Conservation (phyloP, 2,797 vertebrate genomes). For the Natrix natrix region DNA sequence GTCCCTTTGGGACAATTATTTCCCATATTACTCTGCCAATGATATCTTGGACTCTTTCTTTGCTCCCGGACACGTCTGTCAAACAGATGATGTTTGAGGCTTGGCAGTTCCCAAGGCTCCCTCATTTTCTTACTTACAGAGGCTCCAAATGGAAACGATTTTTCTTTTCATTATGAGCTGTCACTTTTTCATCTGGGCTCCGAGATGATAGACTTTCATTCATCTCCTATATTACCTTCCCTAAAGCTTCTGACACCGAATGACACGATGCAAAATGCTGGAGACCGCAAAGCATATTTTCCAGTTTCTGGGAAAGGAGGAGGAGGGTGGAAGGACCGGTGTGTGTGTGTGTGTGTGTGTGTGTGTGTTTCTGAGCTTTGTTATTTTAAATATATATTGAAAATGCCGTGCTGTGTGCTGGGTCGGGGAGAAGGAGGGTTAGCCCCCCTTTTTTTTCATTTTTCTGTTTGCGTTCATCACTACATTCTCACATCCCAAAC, state of each 20-base stretch:
- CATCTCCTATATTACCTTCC: conserved; percentile 82
- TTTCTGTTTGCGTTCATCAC: conserved; percentile 53
- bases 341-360: too few species aligned
- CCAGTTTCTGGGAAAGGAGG: conserved; percentile 68
- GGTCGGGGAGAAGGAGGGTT: conserved; percentile 12
- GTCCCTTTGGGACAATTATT: conserved; percentile 64
- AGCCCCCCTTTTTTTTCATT: neutral
- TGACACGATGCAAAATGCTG: conserved; percentile 80
- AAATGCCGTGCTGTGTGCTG: conserved; percentile 50
- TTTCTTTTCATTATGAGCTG: conserved; percentile 87
- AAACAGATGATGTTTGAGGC: conserved; percentile 79
- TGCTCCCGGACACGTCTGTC: conserved; percentile 78
- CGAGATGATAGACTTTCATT: conserved; percentile 82
- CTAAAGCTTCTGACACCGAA: conserved; percentile 77
- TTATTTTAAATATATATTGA: conserved; percentile 77
- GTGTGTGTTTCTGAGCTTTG: conserved; percentile 50
- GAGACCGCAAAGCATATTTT: conserved; percentile 70
- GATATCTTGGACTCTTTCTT: conserved; percentile 71
- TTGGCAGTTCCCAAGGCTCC: conserved; percentile 78
- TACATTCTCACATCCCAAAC: conserved; percentile 16
- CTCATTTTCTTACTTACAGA: conserved; percentile 84
- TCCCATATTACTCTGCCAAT: conserved; percentile 73
- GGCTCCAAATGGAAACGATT: conserved; percentile 86
- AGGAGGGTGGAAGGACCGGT: conserved; percentile 30
- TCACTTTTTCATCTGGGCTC: conserved; percentile 84